A percentile compares a stretch with the other conserved stretches of the same genome.
These are phyloP conservation scores for Serrognathus titanus DNA, from an alignment of 2,888 invertebrate genomes.

Conservation along the genomic window DNA sequence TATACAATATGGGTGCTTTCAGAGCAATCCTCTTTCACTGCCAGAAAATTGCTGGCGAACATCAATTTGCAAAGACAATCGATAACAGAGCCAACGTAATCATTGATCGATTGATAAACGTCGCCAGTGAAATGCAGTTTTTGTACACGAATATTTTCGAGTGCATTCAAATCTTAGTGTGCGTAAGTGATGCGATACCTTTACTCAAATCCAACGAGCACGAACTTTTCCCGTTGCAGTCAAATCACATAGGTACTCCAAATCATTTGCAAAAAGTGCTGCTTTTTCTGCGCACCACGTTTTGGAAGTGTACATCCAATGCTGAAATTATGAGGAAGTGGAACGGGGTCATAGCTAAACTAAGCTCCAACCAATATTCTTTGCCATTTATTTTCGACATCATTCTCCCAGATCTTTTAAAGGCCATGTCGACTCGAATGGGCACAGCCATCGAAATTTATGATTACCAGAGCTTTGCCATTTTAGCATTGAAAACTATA, in stretches of 20 bases:
- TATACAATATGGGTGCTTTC: background rate
- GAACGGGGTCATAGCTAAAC: constrained; percentile 17
- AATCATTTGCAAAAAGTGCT: background rate
- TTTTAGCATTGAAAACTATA: constrained; percentile 20
- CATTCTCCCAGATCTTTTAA: constrained; percentile 22
- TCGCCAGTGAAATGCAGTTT: constrained; percentile 7
- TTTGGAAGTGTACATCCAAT: constrained; percentile 15
- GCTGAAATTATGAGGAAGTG: constrained; percentile 11
- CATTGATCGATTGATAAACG: constrained; percentile 15
- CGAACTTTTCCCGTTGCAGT: background rate
- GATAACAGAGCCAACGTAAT: background rate
- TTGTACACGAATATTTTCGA: constrained; percentile 11
- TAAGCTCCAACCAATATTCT: constrained; percentile 16
- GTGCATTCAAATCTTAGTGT: constrained; percentile 10
- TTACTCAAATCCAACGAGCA: background rate
- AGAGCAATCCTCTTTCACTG: background rate
- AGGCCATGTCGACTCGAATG: constrained; percentile 12
- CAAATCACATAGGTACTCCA: too few species aligned
- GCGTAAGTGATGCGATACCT: constrained; percentile 3
- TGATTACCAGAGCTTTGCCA: constrained; percentile 20
- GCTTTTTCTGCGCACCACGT: constrained; percentile 9
- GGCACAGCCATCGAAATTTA: constrained; percentile 11
- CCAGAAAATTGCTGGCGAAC: too few species aligned
- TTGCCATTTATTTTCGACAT: constrained; percentile 19
- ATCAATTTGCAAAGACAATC: too few species aligned